phyloP scores from a whole-genome alignment of 2,113 vertebrate genomes.

The Anguilla rostrata region DNA sequence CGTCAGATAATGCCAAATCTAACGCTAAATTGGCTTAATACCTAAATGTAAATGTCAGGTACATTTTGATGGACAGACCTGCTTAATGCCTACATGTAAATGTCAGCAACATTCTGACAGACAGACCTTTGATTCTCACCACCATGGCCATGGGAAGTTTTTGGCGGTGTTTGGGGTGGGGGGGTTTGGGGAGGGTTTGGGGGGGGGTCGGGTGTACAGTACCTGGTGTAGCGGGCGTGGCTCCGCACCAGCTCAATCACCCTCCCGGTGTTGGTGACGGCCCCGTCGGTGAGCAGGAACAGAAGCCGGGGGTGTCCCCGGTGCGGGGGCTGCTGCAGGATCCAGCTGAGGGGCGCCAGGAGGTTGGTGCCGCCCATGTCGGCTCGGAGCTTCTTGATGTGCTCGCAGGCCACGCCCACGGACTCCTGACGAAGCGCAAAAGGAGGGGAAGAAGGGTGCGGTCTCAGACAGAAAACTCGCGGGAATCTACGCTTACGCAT shows the following conservation, averaged over 20 bases:
- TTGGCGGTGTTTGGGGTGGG: too few relatives aligned
- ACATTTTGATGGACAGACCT: too few relatives aligned
- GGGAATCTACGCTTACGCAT: neutral
- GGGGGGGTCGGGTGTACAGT: neutral
- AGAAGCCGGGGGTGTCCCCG: conserved; percentile 85
- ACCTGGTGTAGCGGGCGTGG: conserved; percentile 83
- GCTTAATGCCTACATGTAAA: too few relatives aligned
- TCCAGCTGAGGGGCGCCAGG: conserved; percentile 82
- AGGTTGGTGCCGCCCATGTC: conserved; percentile 90
- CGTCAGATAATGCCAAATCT: too few relatives aligned
- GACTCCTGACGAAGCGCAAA: conserved; percentile 72
- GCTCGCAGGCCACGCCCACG: conserved; percentile 79
- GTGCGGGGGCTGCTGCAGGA: conserved; percentile 79
- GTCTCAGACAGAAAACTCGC: neutral
- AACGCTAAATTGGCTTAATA: too few relatives aligned
- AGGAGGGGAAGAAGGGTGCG: neutral
- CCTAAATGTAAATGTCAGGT: too few relatives aligned
- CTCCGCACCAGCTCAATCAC: conserved; percentile 84
- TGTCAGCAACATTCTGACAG: too few relatives aligned
- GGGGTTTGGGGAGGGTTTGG: too few relatives aligned
- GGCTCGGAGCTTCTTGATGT: conserved; percentile 75
- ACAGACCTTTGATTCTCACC: too few relatives aligned
- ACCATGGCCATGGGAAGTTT: too few relatives aligned
- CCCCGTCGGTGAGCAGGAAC: conserved; percentile 80
- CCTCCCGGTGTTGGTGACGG: conserved; percentile 78